phyloP scores from a whole-genome alignment of 2,113 vertebrate genomes.

The Oreocharis arfaki region DNA sequence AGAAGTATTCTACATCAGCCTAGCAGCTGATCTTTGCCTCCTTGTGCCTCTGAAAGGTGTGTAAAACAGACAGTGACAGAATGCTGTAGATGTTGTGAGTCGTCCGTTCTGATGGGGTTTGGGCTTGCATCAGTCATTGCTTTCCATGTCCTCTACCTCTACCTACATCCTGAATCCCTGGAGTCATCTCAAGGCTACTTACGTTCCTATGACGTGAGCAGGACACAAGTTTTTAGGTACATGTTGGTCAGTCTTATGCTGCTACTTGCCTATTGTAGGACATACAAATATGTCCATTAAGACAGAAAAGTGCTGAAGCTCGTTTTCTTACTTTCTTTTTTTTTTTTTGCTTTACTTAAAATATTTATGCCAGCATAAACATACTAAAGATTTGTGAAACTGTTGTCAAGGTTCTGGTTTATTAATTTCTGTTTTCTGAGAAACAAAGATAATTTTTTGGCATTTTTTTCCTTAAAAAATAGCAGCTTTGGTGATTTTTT shows the following conservation, averaged over 20 bases:
- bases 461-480: neutral
- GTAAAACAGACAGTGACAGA: neutral
- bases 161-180: too few species aligned
- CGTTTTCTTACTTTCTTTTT: rapidly evolving
- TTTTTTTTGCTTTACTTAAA: neutral
- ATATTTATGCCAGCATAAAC: neutral
- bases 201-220: neutral
- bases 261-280: neutral
- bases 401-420: neutral
- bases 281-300: neutral
- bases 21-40: neutral
- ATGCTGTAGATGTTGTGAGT: neutral
- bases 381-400: neutral
- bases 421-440: neutral
- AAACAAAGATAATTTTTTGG: neutral
- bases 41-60: neutral
- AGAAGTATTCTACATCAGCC: neutral
- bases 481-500: neutral
- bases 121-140: neutral
- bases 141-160: neutral
- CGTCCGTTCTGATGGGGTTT: neutral
- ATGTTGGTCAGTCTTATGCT: neutral
- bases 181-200: neutral
- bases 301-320: neutral
- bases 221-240: neutral